These are phyloP conservation scores for Sisor rabdophorus DNA, from an alignment of 2,113 vertebrate genomes.

Conservation along the genomic window DNA sequence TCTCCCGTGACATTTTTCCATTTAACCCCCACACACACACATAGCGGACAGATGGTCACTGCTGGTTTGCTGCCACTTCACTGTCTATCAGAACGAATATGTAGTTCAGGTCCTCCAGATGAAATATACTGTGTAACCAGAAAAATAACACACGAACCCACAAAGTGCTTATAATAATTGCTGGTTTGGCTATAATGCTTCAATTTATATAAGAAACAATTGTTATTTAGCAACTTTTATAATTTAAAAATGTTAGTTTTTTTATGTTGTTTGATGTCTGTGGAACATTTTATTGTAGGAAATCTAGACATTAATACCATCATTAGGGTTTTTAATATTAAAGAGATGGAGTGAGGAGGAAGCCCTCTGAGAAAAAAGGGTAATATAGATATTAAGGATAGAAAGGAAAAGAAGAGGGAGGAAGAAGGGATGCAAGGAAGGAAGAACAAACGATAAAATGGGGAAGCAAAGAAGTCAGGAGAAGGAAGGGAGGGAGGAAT, in stretches of 20 bases:
- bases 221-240: neutral
- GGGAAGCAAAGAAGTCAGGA: too few relatives aligned
- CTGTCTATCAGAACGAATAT: slow-evolving; percentile 12
- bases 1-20: neutral
- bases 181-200: too few relatives aligned
- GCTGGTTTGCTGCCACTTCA: slow-evolving; percentile 35
- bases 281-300: neutral
- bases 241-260: neutral
- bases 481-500: too few relatives aligned
- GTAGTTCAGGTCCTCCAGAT: neutral
- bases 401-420: too few relatives aligned
- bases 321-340: neutral
- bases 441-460: too few relatives aligned
- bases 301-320: neutral
- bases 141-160: neutral
- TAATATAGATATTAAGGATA: too few relatives aligned
- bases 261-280: neutral
- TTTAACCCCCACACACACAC: neutral
- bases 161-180: neutral
- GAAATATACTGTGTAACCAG: neutral
- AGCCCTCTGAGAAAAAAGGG: too few relatives aligned
- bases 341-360: too few relatives aligned
- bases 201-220: neutral
- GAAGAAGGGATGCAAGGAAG: too few relatives aligned
- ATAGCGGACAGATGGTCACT: slow-evolving; percentile 44